phyloP scores from a whole-genome alignment of 2,113 vertebrate species.

The Struthidea cinerea region DNA sequence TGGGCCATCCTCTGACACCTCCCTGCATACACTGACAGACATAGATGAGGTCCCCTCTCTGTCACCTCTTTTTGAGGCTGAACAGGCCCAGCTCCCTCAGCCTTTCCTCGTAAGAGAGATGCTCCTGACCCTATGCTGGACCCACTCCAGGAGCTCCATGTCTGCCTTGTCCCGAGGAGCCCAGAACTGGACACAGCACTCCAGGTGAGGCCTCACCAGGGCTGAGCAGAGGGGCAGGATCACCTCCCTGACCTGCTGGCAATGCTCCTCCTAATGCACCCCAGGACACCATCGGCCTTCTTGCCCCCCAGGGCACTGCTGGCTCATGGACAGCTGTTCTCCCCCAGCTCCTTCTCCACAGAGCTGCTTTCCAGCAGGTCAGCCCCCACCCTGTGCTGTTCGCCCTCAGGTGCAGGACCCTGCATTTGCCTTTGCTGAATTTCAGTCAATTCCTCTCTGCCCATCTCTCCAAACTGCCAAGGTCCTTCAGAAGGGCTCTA shows the following conservation, averaged over 20 bases:
- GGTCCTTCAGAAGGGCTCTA: neutral
- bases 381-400: neutral
- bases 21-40: neutral
- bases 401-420: neutral
- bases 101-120: neutral
- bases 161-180: neutral
- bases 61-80: rapidly evolving
- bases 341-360: neutral
- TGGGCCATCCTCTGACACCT: neutral
- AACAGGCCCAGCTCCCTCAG: neutral
- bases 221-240: neutral
- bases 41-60: neutral
- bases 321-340: neutral
- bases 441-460: neutral
- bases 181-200: neutral
- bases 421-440: neutral
- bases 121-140: neutral
- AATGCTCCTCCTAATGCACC: rapidly evolving
- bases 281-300: neutral
- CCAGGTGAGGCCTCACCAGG: neutral
- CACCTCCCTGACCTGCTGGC: neutral
- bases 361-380: neutral
- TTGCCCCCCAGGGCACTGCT: neutral
- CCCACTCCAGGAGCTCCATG: neutral
- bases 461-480: neutral